These are phyloP conservation scores for Molothrus aeneus DNA, from an alignment of 2,797 vertebrate species.

Conservation along the genomic window DNA sequence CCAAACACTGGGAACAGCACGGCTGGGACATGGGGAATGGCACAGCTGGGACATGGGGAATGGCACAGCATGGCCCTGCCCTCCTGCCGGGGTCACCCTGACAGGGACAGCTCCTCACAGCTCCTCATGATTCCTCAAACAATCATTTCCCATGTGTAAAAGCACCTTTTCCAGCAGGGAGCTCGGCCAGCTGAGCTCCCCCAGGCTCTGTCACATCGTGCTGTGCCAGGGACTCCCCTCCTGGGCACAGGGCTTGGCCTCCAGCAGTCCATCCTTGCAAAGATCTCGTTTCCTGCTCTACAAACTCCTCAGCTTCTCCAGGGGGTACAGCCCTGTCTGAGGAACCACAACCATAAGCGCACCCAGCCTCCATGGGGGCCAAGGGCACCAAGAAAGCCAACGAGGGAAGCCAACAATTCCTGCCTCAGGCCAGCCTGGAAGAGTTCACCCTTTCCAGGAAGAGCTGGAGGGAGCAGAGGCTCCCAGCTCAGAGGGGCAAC, in stretches of 20 bases:
- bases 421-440: neutral
- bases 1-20: neutral
- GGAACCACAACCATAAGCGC: neutral
- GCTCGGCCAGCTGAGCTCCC: neutral
- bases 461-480: neutral
- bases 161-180: neutral
- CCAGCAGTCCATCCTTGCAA: neutral
- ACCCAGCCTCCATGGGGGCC: fast-evolving
- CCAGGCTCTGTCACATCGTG: fast-evolving
- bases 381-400: neutral
- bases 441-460: neutral
- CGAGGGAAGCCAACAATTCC: neutral
- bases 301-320: neutral
- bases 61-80: fast-evolving
- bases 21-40: fast-evolving
- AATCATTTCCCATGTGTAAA: fast-evolving
- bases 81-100: fast-evolving
- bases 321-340: fast-evolving
- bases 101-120: fast-evolving
- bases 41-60: neutral
- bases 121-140: fast-evolving
- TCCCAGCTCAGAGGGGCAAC: neutral
- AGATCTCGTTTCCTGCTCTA: neutral
- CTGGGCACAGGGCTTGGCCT: neutral
- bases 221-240: neutral